Conservation (phyloP, 2,797 vertebrate species). For the Chromis chromis region DNA sequence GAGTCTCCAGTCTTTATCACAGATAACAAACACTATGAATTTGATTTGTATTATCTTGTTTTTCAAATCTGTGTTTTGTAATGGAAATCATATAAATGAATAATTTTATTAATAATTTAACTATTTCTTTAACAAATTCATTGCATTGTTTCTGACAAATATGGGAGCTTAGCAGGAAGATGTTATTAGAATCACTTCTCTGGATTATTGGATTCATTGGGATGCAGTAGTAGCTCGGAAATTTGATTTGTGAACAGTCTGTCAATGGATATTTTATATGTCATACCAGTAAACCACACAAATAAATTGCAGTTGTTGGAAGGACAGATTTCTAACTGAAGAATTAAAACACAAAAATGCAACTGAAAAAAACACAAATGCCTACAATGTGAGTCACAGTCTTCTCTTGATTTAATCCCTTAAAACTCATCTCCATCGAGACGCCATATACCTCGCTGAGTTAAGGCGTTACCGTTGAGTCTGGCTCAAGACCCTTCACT, state of each 20-base stretch:
- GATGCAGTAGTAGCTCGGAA: too few species aligned
- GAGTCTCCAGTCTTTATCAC: background rate
- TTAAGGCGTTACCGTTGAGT: too few species aligned
- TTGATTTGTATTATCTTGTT: background rate
- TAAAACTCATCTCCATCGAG: too few species aligned
- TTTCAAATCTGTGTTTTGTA: slow-evolving; percentile 7
- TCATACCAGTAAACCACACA: background rate
- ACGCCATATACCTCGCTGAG: too few species aligned
- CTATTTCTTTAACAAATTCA: background rate
- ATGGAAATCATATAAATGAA: background rate
- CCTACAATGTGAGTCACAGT: too few species aligned
- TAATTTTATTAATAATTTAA: too few species aligned
- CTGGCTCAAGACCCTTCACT: too few species aligned
- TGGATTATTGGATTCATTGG: background rate
- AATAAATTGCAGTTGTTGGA: background rate
- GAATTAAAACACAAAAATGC: too few species aligned
- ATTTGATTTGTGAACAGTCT: background rate
- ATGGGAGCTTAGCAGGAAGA: background rate
- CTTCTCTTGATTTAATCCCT: too few species aligned
- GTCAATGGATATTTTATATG: background rate
- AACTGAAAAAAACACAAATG: background rate
- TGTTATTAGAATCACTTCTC: background rate
- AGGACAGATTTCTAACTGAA: background rate
- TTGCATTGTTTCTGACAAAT: background rate
- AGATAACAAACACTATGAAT: background rate